Base-by-base conservation (phyloP, 2,888 invertebrate species). In the Drosophila kanekoi region DNA sequence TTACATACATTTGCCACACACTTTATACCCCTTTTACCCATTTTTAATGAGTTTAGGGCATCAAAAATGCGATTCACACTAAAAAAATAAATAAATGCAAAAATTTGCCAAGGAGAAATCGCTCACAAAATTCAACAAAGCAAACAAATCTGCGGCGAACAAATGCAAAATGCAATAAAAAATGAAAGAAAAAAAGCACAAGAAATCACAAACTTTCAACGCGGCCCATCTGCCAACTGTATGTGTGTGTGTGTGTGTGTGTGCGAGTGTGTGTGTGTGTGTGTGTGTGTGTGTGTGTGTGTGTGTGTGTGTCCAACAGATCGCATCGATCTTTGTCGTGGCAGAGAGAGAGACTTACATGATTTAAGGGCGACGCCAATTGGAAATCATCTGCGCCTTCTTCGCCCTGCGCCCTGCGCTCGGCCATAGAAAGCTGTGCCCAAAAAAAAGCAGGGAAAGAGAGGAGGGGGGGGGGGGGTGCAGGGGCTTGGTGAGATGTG, bases 341-440 rank as follows among this genome's bases (percentile, higher is more conserved):
- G 9, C 33, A 20, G 48, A 18, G 18, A 18, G 18, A 49, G n/a
- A 49, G 67, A 18, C 28, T 61, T 76, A 71, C 65, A 74, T 77
- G 63, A 77, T 65, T 78, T 64, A 72, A 59, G 58, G 66, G 66
- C 65, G 44, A 57, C 58, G 66, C 66, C 64, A 75, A 75, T 64
- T 61, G 53, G 53, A 58, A 68, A 61, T 64, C 60, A 43, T 43
- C 23, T 52, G 38, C 43, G 9, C 35, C n/a, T n/a, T n/a, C 18
- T 41, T 16, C 4, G 16, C 23, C 14, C 5, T 35, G n/a, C 11
- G 3, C 28, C 9, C 47, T 45, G 16, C 49, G 37, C 5, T 35
- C 54, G 52, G 11, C 44, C 75, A 73, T 78, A 76, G 78, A 76
- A 76, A 76, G 75, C 79, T 58, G 78, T 54, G 58, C 60, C 51